phyloP scores from a whole-genome alignment of 2,797 vertebrate genomes.

The Gymnothorax reevesii region DNA sequence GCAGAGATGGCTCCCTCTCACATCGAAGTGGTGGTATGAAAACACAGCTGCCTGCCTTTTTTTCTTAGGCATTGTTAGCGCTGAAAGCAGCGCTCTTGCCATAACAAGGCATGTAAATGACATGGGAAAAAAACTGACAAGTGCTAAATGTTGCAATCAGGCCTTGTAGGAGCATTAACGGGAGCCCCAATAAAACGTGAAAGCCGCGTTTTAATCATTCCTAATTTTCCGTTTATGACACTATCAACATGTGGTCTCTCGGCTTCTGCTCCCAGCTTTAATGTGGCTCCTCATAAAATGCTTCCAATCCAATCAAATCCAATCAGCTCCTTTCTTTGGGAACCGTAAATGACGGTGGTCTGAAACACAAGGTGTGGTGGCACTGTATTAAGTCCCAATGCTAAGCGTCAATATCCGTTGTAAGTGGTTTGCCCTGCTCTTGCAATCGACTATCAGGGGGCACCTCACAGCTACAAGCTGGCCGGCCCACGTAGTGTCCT shows the following conservation, averaged over 20 bases:
- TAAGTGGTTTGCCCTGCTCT: not conserved
- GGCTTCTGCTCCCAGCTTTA: not conserved
- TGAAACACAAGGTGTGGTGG: conserved; percentile 7
- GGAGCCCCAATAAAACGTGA: conserved; percentile 21
- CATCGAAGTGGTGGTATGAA: conserved; percentile 3
- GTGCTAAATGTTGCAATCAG: conserved; percentile 23
- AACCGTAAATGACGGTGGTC: not conserved
- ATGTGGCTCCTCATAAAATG: not conserved
- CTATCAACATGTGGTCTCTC: conserved; percentile 5
- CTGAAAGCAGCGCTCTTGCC: conserved; percentile 14
- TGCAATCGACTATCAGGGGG: not conserved
- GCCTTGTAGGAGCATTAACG: conserved; percentile 22
- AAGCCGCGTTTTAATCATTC: conserved; percentile 19
- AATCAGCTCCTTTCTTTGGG: conserved; percentile 1
- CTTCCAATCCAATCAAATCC: conserved; percentile 18
- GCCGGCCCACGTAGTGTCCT: not conserved
- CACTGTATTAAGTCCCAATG: not conserved
- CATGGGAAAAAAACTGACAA: conserved; percentile 6
- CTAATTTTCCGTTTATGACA: conserved; percentile 23
- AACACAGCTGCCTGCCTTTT: conserved; percentile 18
- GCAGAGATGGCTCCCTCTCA: not conserved
- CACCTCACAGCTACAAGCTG: not conserved
- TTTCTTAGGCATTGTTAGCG: conserved; percentile 15
- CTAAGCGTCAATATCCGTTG: not conserved
- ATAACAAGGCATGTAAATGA: conserved; percentile 19